Evolutionary conservation across 2,113 vertebrate species (phyloP).

Genomic region (Lophius piscatorius): DNA sequence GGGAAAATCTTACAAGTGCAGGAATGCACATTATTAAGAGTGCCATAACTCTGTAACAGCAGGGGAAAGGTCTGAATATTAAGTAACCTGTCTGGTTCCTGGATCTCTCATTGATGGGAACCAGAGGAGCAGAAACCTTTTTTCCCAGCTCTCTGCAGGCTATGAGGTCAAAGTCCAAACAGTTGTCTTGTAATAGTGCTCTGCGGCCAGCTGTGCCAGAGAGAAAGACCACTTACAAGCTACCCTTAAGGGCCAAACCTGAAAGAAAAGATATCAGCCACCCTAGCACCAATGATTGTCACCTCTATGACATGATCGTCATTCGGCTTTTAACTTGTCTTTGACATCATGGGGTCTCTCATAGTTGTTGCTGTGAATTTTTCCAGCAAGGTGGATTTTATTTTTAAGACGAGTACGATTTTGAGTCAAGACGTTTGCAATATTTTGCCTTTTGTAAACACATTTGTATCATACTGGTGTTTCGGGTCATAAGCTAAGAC

Average conservation of each 20-base stretch:
- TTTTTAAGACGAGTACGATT: too few species aligned
- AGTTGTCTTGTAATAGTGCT: slow-evolving; percentile 55
- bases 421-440: too few species aligned
- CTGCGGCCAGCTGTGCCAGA: slow-evolving; percentile 41
- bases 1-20: slow-evolving; percentile 28
- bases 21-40: slow-evolving; percentile 47
- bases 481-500: too few species aligned
- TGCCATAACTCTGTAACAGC: slow-evolving; percentile 30
- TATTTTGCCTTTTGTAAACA: too few species aligned
- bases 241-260: slow-evolving; percentile 40
- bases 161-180: slow-evolving; percentile 64
- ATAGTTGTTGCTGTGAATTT: neutral
- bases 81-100: slow-evolving; percentile 36
- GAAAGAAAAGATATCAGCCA: slow-evolving; percentile 41
- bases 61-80: slow-evolving; percentile 26
- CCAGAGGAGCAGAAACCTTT: slow-evolving; percentile 37
- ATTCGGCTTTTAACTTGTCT: slow-evolving; percentile 16
- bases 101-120: slow-evolving; percentile 27
- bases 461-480: too few species aligned
- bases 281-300: slow-evolving; percentile 46
- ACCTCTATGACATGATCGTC: slow-evolving; percentile 48
- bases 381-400: neutral
- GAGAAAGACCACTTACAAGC: slow-evolving; percentile 27
- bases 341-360: slow-evolving; percentile 1
- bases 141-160: slow-evolving; percentile 40